A percentile compares a stretch with the other conserved stretches of the same genome.
Evolutionary conservation across 2,797 vertebrate species (phyloP).

Genomic region (Sebastolobus alascanus): DNA sequence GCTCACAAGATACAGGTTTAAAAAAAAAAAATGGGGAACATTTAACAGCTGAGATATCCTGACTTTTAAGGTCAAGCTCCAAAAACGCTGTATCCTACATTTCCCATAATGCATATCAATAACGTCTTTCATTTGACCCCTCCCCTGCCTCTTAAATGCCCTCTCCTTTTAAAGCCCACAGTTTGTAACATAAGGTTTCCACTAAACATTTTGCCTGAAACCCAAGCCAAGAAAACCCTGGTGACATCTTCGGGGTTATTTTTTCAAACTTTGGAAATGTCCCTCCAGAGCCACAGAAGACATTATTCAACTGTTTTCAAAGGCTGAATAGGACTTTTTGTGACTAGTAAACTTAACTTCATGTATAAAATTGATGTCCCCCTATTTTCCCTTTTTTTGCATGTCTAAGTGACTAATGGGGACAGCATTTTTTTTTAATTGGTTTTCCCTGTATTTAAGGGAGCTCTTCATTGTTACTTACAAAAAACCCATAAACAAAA

Average conservation of each 20-base stretch:
- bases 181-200: background rate
- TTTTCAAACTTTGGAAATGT: background rate
- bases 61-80: no score
- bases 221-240: no score
- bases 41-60: no score
- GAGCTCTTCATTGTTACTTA: no score
- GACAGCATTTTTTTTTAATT: background rate
- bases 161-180: background rate
- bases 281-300: background rate
- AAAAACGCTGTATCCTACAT: no score
- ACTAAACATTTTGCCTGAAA: no score
- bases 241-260: background rate
- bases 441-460: no score
- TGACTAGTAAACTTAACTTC: background rate
- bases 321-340: accelerated
- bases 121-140: background rate
- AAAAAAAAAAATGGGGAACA: no score
- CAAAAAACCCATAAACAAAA: no score
- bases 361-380: background rate
- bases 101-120: no score
- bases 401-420: no score
- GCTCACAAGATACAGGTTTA: background rate
- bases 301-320: background rate
- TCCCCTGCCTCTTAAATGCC: background rate
- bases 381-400: no score